Base-by-base conservation (phyloP, 2,113 vertebrate species). In the Zosterops hypoxanthus region DNA sequence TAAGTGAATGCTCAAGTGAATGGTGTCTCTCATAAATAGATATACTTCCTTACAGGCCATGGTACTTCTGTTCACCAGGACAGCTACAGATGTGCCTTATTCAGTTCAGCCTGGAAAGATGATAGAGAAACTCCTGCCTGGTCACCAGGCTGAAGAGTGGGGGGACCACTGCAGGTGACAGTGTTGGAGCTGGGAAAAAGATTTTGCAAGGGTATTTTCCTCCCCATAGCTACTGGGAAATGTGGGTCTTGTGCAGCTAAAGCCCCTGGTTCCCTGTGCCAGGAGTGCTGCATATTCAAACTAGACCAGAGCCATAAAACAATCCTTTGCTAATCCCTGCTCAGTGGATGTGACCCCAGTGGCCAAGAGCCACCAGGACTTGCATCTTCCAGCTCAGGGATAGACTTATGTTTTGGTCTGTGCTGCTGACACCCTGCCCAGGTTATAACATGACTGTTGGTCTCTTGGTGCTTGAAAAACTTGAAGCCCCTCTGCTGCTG, bases 221-320 rank as follows among this genome's bases (percentile, higher is more conserved):
- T 84, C 75, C n/a, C 31, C 0, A 0, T 55, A 73, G 17, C 9
- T 78, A 16, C 13, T 3, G 4, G 39, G 60, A 26, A 16, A 73
- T 19, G 8, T 26, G 11, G 8, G 17, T 68, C 68, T 22, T 72
- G n/a, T 76, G 75, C 22, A 15, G 6, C 0, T 1, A 52, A 42
- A 77, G 36, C 22, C 10, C 26, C 29, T 20, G 5, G 7, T 57
- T 80, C 36, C 36, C 34, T 81, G 12, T 78, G 20, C 64, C 63
- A 61, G 18, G 19, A 72, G 6, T 2, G 0, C n/a, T 92, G 52
- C 2, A 0, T 60, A 9, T n/a, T 60, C 70, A 36, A 53, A 31
- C 36, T 68, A 44, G 39, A 46, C 17, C 28, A 82, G 57, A 71
- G 5, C 28, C 17, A 7, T 15, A 12, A 0, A 20, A 14, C 59